Conservation (phyloP, 2,888 invertebrate genomes). For the Tetanocera ferruginea region DNA sequence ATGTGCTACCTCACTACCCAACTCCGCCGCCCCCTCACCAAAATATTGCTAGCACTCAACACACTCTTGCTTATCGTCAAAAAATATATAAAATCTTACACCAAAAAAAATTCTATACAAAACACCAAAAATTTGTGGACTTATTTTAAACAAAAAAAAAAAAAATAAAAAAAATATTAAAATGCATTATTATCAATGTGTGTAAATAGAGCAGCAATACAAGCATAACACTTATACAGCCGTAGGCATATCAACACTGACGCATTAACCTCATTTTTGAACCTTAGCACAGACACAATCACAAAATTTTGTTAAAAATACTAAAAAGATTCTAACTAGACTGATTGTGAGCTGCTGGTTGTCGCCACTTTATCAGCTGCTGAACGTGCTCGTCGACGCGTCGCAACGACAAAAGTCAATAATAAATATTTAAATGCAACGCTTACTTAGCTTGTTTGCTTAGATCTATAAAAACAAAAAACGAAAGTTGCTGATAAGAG, state of each 20-base stretch:
- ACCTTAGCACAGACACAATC: no score
- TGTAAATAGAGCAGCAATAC: slow-evolving; percentile 13
- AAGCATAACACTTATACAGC: not conserved
- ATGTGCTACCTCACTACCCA: not conserved
- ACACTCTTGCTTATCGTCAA: not conserved
- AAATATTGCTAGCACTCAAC: not conserved
- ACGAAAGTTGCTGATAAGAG: no score
- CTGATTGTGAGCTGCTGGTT: no score
- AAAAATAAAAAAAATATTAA: no score
- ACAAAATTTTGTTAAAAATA: no score
- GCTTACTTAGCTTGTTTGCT: not conserved
- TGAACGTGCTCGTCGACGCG: no score
- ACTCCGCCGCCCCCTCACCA: not conserved
- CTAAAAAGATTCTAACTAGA: no score
- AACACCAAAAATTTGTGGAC: not conserved
- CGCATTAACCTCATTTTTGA: slow-evolving; percentile 14
- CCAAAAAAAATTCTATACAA: not conserved
- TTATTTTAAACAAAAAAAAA: no score
- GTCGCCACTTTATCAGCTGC: no score
- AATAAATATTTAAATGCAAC: not conserved
- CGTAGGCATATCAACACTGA: not conserved
- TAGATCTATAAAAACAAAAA: no score
- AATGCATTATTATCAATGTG: not conserved
- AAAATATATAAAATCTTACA: slow-evolving; percentile 2
- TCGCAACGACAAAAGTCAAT: no score